Percentiles rank a stretch among this genome's conserved stretches.
These are phyloP conservation scores for Candoia aspera DNA, from an alignment of 2,113 vertebrate genomes.

Conservation along the genomic window DNA sequence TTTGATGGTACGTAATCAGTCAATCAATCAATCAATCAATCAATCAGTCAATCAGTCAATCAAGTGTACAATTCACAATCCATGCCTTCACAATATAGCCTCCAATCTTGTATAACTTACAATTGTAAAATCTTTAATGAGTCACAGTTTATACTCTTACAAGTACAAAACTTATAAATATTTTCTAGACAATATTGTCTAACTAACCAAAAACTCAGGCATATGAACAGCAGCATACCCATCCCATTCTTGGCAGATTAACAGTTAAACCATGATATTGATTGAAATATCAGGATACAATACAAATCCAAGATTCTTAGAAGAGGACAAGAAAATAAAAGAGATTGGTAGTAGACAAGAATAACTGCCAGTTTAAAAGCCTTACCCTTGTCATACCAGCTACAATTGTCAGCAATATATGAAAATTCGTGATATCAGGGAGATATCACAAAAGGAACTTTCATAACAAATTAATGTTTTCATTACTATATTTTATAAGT, in stretches of 20 bases:
- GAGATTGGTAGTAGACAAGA: too few relatives aligned
- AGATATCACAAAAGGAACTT: too few relatives aligned
- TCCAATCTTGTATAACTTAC: neutral
- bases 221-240: constrained; percentile 50
- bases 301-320: constrained; percentile 28
- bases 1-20: too few relatives aligned
- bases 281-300: constrained; percentile 56
- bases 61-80: too few relatives aligned
- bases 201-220: constrained; percentile 46
- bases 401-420: too few relatives aligned
- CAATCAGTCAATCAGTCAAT: too few relatives aligned
- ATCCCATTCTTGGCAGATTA: constrained; percentile 62
- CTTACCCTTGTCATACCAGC: too few relatives aligned
- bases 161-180: constrained; percentile 40
- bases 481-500: too few relatives aligned
- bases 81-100: neutral
- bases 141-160: constrained; percentile 25
- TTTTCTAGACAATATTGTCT: constrained; percentile 64
- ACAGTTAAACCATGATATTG: constrained; percentile 53
- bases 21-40: too few relatives aligned
- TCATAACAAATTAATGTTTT: too few relatives aligned
- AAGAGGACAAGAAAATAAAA: neutral
- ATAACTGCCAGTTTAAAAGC: too few relatives aligned
- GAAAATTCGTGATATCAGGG: too few relatives aligned
- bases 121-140: neutral